Conservation (phyloP, 2,888 invertebrate species). For the Eudemis profundana region DNA sequence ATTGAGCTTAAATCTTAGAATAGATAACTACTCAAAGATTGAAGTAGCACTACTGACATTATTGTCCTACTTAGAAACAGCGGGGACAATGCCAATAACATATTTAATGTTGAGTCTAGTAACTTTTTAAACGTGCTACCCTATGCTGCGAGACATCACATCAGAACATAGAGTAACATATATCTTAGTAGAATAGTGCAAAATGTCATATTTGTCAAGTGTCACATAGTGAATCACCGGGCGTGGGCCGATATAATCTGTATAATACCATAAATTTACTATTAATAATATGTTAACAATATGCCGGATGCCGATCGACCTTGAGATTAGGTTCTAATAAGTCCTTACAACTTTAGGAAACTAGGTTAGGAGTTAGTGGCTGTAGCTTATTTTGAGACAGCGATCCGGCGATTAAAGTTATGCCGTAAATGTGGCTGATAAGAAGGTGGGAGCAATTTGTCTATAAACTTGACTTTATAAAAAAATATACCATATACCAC, state of each 20-base stretch:
- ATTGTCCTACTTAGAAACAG: no score
- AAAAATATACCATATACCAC: not conserved
- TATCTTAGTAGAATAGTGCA: not conserved
- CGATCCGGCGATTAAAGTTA: slow-evolving; percentile 29
- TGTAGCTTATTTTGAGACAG: slow-evolving; percentile 20
- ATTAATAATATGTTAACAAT: slow-evolving; percentile 26
- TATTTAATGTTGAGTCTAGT: not conserved
- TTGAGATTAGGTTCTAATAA: slow-evolving; percentile 34
- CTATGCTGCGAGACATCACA: not conserved
- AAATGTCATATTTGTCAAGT: slow-evolving; percentile 46
- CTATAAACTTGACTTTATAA: not conserved
- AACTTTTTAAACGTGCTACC: no score
- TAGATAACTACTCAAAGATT: no score
- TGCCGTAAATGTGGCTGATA: slow-evolving; percentile 27
- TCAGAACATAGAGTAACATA: not conserved
- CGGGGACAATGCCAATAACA: no score
- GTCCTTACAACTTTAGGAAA: slow-evolving; percentile 15
- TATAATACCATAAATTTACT: slow-evolving; percentile 33
- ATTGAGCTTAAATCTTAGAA: no score
- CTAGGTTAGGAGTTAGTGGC: slow-evolving; percentile 20
- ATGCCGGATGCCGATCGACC: slow-evolving; percentile 36
- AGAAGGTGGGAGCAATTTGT: not conserved
- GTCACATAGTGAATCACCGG: slow-evolving; percentile 45
- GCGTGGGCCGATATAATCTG: slow-evolving; percentile 41
- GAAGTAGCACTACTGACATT: no score